Percentiles rank a stretch among this genome's conserved stretches.
Conservation (phyloP, 92 coral and sea anemone species). For the Hydrozoanthus gracilis region DNA sequence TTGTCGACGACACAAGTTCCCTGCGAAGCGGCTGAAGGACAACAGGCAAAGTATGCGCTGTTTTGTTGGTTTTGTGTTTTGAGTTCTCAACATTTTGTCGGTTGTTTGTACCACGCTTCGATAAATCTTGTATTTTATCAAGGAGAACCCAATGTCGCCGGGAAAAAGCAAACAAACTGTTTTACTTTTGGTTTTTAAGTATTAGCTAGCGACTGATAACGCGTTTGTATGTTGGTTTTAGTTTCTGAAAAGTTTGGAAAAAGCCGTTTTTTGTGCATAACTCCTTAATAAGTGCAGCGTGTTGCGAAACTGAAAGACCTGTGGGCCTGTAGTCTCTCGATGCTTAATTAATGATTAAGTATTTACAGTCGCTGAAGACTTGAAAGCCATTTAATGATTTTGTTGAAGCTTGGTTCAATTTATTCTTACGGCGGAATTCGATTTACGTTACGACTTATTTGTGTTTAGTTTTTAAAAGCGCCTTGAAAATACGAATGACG, state of each 20-base stretch:
- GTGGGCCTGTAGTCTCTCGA: background rate
- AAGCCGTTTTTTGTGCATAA: slow-evolving; percentile 12
- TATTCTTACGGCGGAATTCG: background rate
- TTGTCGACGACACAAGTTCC: slow-evolving; percentile 53
- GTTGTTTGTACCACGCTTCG: slow-evolving; percentile 30
- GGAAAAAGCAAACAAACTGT: slow-evolving; percentile 1
- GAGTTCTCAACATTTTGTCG: background rate
- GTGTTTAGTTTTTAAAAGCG: too few species aligned
- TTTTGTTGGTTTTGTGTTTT: slow-evolving; percentile 43
- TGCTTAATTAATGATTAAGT: slow-evolving; percentile 37
- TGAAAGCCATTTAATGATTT: background rate
- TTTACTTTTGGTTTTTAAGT: background rate
- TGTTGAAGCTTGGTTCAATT: background rate
- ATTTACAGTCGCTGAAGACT: background rate
- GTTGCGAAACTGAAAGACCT: background rate
- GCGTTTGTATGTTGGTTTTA: background rate
- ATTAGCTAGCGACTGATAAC: background rate
- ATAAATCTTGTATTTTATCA: slow-evolving; percentile 10
- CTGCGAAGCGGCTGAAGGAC: slow-evolving; percentile 79
- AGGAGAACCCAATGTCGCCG: background rate
- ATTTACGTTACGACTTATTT: too few species aligned
- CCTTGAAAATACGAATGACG: too few species aligned
- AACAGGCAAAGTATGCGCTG: slow-evolving; percentile 95
- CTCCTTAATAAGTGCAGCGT: background rate
- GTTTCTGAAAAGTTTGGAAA: background rate